Evolutionary conservation across 2,113 vertebrate genomes (phyloP).

Genomic region (Tautogolabrus adspersus): DNA sequence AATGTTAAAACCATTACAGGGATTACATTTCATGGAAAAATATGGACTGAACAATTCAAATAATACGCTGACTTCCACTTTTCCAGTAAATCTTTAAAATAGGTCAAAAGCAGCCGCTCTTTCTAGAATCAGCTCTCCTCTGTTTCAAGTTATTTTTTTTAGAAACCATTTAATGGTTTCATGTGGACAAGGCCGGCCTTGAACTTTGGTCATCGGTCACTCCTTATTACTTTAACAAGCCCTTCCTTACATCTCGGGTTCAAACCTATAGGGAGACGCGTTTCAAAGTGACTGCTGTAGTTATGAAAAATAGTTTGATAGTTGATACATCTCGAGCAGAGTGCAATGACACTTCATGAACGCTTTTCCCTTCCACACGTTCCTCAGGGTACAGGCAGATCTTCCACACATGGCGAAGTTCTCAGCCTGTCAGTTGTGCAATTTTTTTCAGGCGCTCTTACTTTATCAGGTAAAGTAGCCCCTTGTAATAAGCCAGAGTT

Average conservation of each 20-base stretch:
- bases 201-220: conserved; percentile 69
- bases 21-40: conserved; percentile 71
- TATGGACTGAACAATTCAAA: conserved; percentile 72
- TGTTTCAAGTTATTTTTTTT: conserved; percentile 36
- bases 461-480: conserved; percentile 45
- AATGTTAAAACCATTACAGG: conserved; percentile 65
- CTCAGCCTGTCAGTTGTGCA: conserved; percentile 67
- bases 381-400: conserved; percentile 37
- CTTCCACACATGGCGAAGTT: conserved; percentile 33
- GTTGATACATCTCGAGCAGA: conserved; percentile 57
- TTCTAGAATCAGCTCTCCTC: conserved; percentile 44
- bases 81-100: conserved; percentile 71
- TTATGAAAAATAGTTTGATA: conserved; percentile 48
- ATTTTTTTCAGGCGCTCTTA: conserved; percentile 55
- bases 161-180: conserved; percentile 26
- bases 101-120: conserved; percentile 51
- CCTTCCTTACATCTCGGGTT: conserved; percentile 51
- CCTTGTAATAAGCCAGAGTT: conserved; percentile 41
- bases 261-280: conserved; percentile 20
- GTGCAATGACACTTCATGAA: conserved; percentile 48
- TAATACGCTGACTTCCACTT: conserved; percentile 70
- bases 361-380: conserved; percentile 30
- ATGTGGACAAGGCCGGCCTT: conserved; percentile 44
- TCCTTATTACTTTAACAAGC: conserved; percentile 40
- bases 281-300: conserved; percentile 35